A percentile compares a stretch with the other conserved stretches of the same genome.
These are phyloP conservation scores for Sula dactylatra DNA, from an alignment of 2,113 vertebrate species.

Conservation along the genomic window DNA sequence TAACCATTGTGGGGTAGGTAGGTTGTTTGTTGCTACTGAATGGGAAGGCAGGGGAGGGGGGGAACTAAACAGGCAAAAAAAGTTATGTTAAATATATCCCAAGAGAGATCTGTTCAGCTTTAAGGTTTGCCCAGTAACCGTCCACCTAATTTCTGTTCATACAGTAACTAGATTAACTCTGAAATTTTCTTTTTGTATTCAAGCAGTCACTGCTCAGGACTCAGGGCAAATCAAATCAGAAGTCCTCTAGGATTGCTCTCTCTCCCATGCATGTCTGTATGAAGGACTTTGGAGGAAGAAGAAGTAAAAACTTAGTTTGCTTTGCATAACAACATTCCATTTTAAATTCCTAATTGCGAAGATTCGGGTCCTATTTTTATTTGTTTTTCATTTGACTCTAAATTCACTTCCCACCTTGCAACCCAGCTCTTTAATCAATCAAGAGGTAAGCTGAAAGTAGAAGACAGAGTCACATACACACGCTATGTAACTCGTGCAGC, in stretches of 20 bases:
- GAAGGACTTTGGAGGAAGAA: not conserved
- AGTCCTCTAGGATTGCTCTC: not conserved
- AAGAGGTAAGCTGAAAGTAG: not conserved
- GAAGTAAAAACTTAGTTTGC: not conserved
- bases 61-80: not conserved
- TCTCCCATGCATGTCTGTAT: not conserved
- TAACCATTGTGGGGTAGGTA: slow-evolving; percentile 29
- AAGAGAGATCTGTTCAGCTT: not conserved
- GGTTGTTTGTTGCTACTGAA: not conserved
- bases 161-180: not conserved
- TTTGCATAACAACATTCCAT: not conserved
- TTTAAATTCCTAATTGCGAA: not conserved
- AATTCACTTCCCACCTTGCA: not conserved
- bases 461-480: not conserved
- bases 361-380: not conserved
- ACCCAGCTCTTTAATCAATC: not conserved
- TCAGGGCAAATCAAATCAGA: not conserved
- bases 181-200: not conserved
- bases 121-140: not conserved
- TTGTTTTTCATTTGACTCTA: not conserved
- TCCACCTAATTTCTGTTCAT: not conserved
- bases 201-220: not conserved
- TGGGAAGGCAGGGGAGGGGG: not conserved
- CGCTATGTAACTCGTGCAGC: not conserved
- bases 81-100: not conserved